Percentiles rank a stretch among this genome's conserved stretches.
Evolutionary conservation across 2,888 invertebrate genomes (phyloP).

Genomic region (Zelleria hepariella): DNA sequence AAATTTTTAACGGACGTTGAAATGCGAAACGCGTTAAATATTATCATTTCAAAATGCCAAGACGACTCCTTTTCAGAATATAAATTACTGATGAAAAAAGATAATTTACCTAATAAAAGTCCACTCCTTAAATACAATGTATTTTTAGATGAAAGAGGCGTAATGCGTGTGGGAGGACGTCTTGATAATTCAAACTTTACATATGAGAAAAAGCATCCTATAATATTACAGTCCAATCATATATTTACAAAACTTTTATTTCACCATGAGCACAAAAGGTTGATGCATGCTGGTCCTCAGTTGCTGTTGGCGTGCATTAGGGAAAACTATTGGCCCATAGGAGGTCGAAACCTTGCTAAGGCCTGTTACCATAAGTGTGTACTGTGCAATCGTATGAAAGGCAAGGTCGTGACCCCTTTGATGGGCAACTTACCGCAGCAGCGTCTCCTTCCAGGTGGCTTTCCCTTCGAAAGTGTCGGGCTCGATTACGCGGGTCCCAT

Average conservation of each 20-base stretch:
- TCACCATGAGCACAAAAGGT: not conserved
- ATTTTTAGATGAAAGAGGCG: not conserved
- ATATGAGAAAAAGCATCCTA: conserved; percentile 4
- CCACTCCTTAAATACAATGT: not conserved
- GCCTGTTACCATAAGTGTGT: not conserved
- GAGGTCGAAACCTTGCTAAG: not conserved
- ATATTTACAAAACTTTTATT: not conserved
- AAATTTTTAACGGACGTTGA: not conserved
- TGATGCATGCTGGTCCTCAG: conserved; percentile 1
- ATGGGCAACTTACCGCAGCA: not conserved
- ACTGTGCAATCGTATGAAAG: not conserved
- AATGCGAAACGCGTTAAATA: not conserved
- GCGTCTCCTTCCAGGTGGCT: not conserved
- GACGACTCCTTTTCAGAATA: too few species aligned
- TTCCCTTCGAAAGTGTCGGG: not conserved
- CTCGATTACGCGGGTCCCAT: too few species aligned
- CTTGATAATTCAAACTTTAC: not conserved
- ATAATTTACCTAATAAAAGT: not conserved
- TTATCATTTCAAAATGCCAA: not conserved
- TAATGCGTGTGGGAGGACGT: conserved; percentile 4
- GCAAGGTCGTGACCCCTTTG: not conserved
- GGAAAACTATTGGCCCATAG: conserved; percentile 2
- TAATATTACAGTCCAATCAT: not conserved
- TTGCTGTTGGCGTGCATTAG: not conserved
- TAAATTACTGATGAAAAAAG: not conserved